These are phyloP conservation scores for Nyctereutes procyonoides DNA, from an alignment of 2,113 vertebrate genomes.

Conservation along the genomic window DNA sequence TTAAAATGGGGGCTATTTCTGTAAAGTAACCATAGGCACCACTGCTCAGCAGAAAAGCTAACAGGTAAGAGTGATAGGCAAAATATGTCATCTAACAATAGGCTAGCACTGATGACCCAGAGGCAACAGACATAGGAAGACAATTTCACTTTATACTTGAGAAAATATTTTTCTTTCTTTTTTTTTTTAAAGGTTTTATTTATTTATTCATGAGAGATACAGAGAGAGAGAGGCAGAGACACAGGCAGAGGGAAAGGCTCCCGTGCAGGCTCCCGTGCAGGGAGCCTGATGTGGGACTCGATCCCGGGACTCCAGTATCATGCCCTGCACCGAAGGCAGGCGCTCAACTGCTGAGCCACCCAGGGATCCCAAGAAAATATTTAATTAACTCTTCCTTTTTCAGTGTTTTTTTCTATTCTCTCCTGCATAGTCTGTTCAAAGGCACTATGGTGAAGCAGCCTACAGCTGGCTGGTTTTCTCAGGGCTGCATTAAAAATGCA, in stretches of 20 bases:
- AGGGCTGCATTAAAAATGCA: conserved; percentile 15
- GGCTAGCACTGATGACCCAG: background rate
- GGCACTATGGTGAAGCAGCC: background rate
- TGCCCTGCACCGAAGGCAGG: too few species aligned
- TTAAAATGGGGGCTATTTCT: background rate
- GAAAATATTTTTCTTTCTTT: background rate
- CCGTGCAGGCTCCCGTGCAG: too few species aligned
- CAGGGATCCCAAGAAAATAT: too few species aligned
- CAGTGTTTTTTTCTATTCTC: background rate
- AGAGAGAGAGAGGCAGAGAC: too few species aligned
- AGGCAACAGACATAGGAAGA: background rate
- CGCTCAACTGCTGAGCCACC: too few species aligned
- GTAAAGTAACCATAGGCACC: background rate
- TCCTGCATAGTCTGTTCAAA: conserved; percentile 13
- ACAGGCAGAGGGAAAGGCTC: too few species aligned
- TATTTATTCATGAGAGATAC: too few species aligned
- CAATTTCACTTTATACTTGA: background rate
- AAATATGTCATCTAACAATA: background rate
- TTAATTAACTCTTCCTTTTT: background rate
- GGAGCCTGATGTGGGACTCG: too few species aligned
- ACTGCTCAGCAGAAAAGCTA: background rate
- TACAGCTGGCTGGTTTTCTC: conserved; percentile 12
- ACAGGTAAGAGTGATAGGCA: background rate
- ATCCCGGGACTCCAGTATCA: too few species aligned
- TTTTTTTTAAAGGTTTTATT: too few species aligned